Evolutionary conservation across 2,113 vertebrate genomes (phyloP).

Genomic region (Strigops habroptila): DNA sequence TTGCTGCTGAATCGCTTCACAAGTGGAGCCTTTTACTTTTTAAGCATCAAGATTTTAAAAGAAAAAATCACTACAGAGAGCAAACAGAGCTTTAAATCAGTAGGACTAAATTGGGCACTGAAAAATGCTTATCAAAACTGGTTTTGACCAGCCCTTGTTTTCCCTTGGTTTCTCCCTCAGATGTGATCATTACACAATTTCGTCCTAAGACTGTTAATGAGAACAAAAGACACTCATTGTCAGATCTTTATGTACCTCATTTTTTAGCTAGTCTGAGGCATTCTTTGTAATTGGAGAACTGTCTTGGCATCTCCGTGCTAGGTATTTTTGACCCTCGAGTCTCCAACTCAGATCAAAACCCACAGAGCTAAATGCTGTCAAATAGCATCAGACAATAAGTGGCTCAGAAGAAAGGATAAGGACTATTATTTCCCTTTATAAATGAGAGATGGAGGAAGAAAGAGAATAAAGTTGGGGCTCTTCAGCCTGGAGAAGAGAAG

Average conservation of each 20-base stretch:
- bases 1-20: neutral
- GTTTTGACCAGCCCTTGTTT: neutral
- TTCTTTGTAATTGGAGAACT: neutral
- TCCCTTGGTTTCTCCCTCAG: neutral
- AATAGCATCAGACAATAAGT: neutral
- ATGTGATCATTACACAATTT: neutral
- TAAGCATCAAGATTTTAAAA: neutral
- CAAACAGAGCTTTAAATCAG: neutral
- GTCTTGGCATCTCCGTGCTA: neutral
- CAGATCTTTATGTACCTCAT: neutral
- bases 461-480: neutral
- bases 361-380: neutral
- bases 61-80: neutral
- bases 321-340: neutral
- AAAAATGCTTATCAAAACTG: neutral
- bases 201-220: neutral
- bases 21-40: neutral
- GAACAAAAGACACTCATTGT: neutral
- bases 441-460: neutral
- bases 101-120: neutral
- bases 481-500: neutral
- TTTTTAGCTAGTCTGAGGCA: neutral
- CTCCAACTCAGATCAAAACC: neutral
- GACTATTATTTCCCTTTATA: neutral
- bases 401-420: neutral